Evolutionary conservation across 2,113 vertebrate genomes (phyloP).

Genomic region (Scalopus aquaticus): DNA sequence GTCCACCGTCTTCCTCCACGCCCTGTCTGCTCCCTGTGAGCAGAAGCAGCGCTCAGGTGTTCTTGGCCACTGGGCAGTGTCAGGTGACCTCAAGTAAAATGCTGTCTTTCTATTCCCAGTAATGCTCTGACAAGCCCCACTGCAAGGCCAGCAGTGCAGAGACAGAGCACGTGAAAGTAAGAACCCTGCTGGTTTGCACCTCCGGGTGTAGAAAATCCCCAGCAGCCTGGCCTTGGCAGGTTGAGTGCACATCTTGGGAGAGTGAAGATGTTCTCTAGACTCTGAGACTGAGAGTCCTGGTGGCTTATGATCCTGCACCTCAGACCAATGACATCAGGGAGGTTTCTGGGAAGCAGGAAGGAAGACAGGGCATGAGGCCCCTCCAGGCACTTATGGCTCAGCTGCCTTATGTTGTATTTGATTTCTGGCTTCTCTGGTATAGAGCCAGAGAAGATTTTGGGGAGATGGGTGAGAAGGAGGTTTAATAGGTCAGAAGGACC

Average conservation of each 20-base stretch:
- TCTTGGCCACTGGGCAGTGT: background rate
- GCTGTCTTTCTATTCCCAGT: background rate
- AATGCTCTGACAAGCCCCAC: background rate
- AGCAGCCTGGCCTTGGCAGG: background rate
- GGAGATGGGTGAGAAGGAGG: background rate
- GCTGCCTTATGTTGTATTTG: background rate
- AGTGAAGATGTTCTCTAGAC: background rate
- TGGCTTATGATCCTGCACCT: background rate
- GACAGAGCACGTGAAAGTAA: background rate
- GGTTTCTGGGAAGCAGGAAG: background rate
- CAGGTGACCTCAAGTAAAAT: background rate
- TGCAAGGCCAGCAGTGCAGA: rapidly evolving
- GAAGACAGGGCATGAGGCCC: too few relatives aligned
- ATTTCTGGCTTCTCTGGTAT: background rate
- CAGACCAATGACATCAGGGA: background rate
- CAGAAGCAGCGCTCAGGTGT: background rate
- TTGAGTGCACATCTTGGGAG: background rate
- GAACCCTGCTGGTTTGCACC: background rate
- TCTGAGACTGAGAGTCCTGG: background rate
- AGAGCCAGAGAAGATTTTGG: background rate
- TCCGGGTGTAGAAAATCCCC: background rate
- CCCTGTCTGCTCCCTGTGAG: background rate
- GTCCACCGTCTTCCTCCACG: background rate
- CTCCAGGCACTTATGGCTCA: background rate
- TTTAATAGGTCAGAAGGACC: background rate